These are phyloP conservation scores for Nasonia longicornis DNA, from an alignment of 1,140 invertebrate genomes.

Conservation along the genomic window DNA sequence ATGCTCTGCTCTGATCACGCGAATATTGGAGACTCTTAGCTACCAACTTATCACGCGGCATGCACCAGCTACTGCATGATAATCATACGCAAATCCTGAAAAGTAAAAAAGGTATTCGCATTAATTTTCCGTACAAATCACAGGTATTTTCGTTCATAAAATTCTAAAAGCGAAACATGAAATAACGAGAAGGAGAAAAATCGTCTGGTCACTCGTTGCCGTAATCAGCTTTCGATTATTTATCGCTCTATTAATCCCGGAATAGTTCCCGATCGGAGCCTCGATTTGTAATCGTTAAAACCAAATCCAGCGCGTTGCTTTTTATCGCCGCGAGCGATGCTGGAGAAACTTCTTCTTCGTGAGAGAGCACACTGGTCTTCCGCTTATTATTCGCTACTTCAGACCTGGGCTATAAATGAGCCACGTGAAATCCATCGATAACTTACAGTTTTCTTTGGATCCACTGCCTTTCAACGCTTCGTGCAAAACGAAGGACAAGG, in stretches of 20 bases:
- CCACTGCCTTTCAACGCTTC: not conserved
- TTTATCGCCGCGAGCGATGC: slow-evolving; percentile 48
- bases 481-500: not conserved
- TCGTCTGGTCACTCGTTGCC: slow-evolving; percentile 30
- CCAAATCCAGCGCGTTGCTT: slow-evolving; percentile 51
- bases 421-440: slow-evolving; percentile 19
- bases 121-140: not conserved
- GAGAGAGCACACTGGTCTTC: slow-evolving; percentile 16
- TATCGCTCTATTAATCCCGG: slow-evolving; percentile 66
- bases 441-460: not conserved
- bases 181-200: slow-evolving; percentile 28
- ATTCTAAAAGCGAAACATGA: slow-evolving; percentile 22
- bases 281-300: slow-evolving; percentile 68
- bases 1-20: slow-evolving; percentile 59
- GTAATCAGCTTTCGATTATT: slow-evolving; percentile 68
- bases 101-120: not conserved
- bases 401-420: slow-evolving; percentile 9
- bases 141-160: not conserved
- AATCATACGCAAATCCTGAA: not conserved
- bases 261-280: slow-evolving; percentile 62
- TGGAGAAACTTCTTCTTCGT: not conserved
- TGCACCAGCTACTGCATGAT: not conserved
- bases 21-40: slow-evolving; percentile 56
- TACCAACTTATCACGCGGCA: no score
- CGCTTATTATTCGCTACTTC: slow-evolving; percentile 18